Evolutionary conservation across 2,797 vertebrate genomes (phyloP).

Genomic region (Pipistrellus kuhlii): DNA sequence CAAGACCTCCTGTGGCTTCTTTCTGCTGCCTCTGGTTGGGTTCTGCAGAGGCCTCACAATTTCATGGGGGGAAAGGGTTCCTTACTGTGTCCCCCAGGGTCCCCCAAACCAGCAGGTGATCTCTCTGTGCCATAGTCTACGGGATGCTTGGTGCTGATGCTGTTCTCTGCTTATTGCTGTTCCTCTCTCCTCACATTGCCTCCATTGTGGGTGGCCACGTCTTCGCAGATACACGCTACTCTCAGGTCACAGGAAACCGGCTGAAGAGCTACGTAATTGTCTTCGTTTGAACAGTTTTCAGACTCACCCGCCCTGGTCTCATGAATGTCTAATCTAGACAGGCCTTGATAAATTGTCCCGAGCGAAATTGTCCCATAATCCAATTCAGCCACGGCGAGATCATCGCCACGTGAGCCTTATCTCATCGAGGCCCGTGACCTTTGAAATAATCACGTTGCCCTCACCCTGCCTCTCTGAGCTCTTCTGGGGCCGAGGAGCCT

Average conservation of each 20-base stretch:
- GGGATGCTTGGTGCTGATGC: not conserved
- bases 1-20: not conserved
- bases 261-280: not conserved
- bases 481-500: not conserved
- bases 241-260: not conserved
- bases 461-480: constrained; percentile 18
- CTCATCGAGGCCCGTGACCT: constrained; percentile 56
- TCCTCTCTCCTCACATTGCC: not conserved
- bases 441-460: constrained; percentile 65
- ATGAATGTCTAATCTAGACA: constrained; percentile 60
- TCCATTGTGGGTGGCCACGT: not conserved
- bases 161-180: too few species aligned
- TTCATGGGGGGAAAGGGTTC: accelerated
- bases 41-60: not conserved
- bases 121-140: too few species aligned
- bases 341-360: constrained; percentile 67
- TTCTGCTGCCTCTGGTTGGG: not conserved
- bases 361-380: constrained; percentile 57
- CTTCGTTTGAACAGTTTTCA: not conserved
- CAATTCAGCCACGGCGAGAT: constrained; percentile 5
- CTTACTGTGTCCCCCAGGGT: too few species aligned
- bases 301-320: not conserved
- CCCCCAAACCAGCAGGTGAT: accelerated
- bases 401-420: constrained; percentile 62
- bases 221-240: not conserved